Base-by-base conservation (phyloP, 2,113 vertebrate genomes). In the Gadus macrocephalus region DNA sequence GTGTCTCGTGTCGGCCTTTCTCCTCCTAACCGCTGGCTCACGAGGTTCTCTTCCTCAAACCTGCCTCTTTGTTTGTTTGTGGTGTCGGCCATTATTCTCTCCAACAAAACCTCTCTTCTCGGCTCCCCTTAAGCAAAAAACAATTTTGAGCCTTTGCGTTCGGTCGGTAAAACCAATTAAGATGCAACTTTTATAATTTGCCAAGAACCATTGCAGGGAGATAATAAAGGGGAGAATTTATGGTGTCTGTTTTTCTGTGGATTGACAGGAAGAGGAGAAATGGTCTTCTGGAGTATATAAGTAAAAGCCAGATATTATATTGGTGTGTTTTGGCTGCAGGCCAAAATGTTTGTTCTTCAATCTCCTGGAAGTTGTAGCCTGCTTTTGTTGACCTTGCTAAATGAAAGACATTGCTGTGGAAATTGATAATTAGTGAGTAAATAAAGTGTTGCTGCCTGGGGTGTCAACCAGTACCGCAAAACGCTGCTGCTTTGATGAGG, bases 271-370 rank as follows among this genome's bases (percentile, higher is more conserved):
- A 84, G 85, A 72, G 1, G 71, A 87, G 65, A 72, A 72, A 72
- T 79, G 66, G 78, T 71, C 74, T 64, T 58, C 70, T 60, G 69
- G 73, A 73, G 31, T 27, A 62, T 15, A 35, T 27, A 19, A 77
- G 80, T 19, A 63, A 64, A 74, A 79, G 74, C 61, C 85, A 87
- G 42, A 49, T 49, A 86, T 90, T 86, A 88, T 64, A 83, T 78
- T 69, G 66, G 74, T 81, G 67, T 79, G 77, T 76, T 76, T 19
- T 42, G 28, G 56, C 70, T 81, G 74, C 83, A 70, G 67, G 53
- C 25, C 42, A 9, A 49, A 49, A 7, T 9, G 42, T 49, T 65
- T 66, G 71, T 55, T 27, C 68, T 66, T 59, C 65, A 71, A 42
- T 53, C 71, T 27, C 67, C 28, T 62, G 16, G 16, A 56, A 75